phyloP scores from a whole-genome alignment of 2,888 invertebrate species.

The Dermolepida albohirtum region DNA sequence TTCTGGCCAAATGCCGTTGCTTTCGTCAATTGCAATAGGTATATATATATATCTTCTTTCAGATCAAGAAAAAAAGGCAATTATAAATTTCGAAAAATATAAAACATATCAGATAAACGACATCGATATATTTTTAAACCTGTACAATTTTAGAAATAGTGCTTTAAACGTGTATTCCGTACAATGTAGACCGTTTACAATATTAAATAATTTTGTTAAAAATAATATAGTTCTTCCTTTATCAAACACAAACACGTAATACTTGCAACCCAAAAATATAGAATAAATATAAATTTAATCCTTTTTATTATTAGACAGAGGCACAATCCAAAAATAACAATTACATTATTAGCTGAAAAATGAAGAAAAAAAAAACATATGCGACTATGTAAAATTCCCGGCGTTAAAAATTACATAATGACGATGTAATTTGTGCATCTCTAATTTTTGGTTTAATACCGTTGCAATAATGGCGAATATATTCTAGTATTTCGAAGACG shows the following conservation, averaged over 20 bases:
- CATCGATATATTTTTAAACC: no score
- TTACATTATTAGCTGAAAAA: slow-evolving; percentile 52
- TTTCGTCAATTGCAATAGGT: slow-evolving; percentile 61
- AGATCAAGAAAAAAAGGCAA: slow-evolving; percentile 54
- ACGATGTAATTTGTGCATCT: slow-evolving; percentile 8
- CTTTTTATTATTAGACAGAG: slow-evolving; percentile 54
- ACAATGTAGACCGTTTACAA: no score
- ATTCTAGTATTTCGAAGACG: slow-evolving; percentile 4
- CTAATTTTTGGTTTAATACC: neutral
- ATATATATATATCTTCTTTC: slow-evolving; percentile 58
- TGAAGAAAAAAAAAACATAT: slow-evolving; percentile 47
- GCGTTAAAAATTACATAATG: slow-evolving; percentile 56
- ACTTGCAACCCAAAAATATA: no score
- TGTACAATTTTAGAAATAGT: no score
- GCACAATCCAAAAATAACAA: slow-evolving; percentile 61
- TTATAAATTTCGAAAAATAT: slow-evolving; percentile 29
- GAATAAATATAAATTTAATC: slow-evolving; percentile 26
- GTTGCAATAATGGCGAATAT: slow-evolving; percentile 2
- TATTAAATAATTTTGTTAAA: no score
- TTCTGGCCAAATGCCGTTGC: slow-evolving; percentile 61
- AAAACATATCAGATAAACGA: no score
- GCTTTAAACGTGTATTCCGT: no score
- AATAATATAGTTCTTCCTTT: no score
- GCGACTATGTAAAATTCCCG: slow-evolving; percentile 51
- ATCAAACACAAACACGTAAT: no score